A percentile compares a stretch with the other conserved stretches of the same genome.
phyloP scores from a whole-genome alignment of 2,888 invertebrate species.

The Epinotia ramella region DNA sequence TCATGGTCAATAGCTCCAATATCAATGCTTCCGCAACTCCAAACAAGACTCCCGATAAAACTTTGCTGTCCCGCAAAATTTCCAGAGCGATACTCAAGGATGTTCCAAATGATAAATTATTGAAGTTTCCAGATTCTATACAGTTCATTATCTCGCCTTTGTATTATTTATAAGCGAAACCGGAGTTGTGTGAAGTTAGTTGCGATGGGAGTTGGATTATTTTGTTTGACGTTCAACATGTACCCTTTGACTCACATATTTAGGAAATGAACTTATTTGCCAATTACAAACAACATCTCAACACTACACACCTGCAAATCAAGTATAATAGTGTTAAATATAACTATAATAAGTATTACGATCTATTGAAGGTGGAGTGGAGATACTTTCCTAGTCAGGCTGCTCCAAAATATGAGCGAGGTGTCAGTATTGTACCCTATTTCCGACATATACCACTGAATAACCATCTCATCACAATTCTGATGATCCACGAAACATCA shows the following conservation, averaged over 20 bases:
- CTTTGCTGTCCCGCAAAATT: conserved; percentile 67
- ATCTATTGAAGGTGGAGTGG: too few relatives aligned
- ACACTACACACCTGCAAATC: too few relatives aligned
- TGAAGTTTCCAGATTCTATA: conserved; percentile 73
- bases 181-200: conserved; percentile 40
- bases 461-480: too few relatives aligned
- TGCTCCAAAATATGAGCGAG: too few relatives aligned
- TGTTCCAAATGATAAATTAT: conserved; percentile 75
- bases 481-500: too few relatives aligned
- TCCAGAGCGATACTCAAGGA: conserved; percentile 62
- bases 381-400: too few relatives aligned
- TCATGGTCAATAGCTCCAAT: conserved; percentile 17
- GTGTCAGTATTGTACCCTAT: too few relatives aligned
- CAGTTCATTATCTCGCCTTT: conserved; percentile 64
- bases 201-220: conserved; percentile 32
- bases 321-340: too few relatives aligned
- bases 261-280: too few relatives aligned
- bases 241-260: neutral
- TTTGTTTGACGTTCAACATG: conserved; percentile 30
- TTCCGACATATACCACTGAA: too few relatives aligned
- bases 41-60: conserved; percentile 53
- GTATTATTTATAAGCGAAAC: conserved; percentile 52
- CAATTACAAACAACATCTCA: too few relatives aligned
- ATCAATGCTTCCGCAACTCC: conserved; percentile 38
- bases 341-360: too few relatives aligned